Evolutionary conservation across 2,113 vertebrate genomes (phyloP), one percentile per base, ranked within the genome.

Genomic region (Zapornia atra): DNA sequence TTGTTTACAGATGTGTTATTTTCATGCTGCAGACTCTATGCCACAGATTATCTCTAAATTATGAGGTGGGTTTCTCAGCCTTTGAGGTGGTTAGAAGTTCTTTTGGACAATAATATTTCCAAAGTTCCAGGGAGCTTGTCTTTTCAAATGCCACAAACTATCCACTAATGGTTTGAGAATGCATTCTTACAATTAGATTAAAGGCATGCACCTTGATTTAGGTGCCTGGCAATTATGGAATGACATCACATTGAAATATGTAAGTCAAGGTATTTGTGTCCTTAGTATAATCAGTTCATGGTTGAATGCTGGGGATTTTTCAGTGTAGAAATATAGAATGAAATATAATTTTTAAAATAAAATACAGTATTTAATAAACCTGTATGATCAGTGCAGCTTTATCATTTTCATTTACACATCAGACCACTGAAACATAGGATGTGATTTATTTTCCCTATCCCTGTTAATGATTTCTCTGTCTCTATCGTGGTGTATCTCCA

Each of bases 191-290:
- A 54, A 65, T 85, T 48, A 48, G 46, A 79, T 85, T 71, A 90
- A 90, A 92, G 59, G 48, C 79, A 85, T 7, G 25, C 31, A 61
- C 44, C 12, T 66, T 88, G 81, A 80, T 88, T 92, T 82, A 29
- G 42, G 25, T 19, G 50, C 71, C 54, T 86, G 65, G 66, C 86
- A 95, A 94, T 95, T 96, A 92, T 3, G 38, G 50, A 79, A 40
- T 93, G 42, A 82, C 57, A 33, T 72, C 82, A 76, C 66, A 28
- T 82, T 59, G 25, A 82, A 94, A 88, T 60, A 60, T 25, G 38
- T 79, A 77, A 34, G 42, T 92, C 53, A 34, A 87, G 48, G 78
- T 82, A 56, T 76, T 82, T 36, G 48, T 65, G 78, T 71, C 88
- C 78, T 85, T 88, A 81, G 15, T 33, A 25, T 56, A 42, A 65